Conservation (phyloP, 2,113 vertebrate species). For the Lasiurus borealis region DNA sequence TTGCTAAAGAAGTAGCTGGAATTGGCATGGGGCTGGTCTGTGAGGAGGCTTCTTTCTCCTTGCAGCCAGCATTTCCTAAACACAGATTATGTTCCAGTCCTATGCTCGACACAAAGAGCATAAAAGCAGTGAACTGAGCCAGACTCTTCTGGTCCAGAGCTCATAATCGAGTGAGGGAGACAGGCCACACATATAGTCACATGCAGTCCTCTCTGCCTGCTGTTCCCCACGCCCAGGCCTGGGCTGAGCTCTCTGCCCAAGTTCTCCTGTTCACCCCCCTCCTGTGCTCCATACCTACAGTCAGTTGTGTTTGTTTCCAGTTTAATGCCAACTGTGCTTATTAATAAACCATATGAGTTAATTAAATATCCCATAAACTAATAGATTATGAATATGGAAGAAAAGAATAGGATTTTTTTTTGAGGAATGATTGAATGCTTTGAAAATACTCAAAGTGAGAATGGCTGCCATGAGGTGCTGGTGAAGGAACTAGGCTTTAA, state of each 20-base stretch:
- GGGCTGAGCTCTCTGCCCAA: background rate
- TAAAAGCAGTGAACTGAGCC: background rate
- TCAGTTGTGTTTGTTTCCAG: background rate
- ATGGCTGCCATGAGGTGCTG: background rate
- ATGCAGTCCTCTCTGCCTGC: background rate
- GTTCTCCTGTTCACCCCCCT: background rate
- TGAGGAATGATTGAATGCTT: background rate
- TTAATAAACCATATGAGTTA: background rate
- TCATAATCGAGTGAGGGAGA: background rate
- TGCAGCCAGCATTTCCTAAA: background rate
- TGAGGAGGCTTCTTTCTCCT: background rate
- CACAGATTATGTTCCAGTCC: background rate
- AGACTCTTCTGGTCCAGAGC: background rate
- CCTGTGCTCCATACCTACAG: accelerated
- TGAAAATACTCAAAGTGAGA: background rate
- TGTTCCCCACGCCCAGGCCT: background rate
- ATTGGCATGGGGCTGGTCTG: too few relatives aligned
- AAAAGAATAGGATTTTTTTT: background rate
- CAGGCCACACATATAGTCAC: background rate
- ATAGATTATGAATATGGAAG: background rate
- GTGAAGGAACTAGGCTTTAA: background rate
- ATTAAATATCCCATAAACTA: background rate
- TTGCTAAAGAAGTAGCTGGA: background rate
- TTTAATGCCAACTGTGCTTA: background rate
- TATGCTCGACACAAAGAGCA: background rate